A percentile compares a stretch with the other conserved stretches of the same genome.
Conservation (phyloP, 1,140 invertebrate species). For the Acromyrmex heyeri region DNA sequence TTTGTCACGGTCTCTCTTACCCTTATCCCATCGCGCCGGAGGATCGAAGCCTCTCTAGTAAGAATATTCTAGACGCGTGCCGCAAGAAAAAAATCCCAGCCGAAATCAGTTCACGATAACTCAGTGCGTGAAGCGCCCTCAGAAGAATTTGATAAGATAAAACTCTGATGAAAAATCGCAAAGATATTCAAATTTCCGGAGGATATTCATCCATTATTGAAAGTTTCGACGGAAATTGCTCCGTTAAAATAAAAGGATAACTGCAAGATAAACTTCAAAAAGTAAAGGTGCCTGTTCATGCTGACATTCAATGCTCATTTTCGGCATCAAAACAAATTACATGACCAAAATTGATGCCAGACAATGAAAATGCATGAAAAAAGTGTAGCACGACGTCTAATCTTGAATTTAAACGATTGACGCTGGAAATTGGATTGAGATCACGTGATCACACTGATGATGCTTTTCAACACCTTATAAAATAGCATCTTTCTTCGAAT, state of each 20-base stretch:
- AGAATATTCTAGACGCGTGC: slow-evolving; percentile 60
- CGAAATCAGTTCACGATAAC: slow-evolving; percentile 67
- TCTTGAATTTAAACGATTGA: too few relatives aligned
- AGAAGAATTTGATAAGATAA: not conserved
- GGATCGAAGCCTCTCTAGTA: slow-evolving; percentile 42
- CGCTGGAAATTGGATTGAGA: too few relatives aligned
- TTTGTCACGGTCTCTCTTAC: slow-evolving; percentile 78
- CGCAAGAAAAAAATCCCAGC: slow-evolving; percentile 38
- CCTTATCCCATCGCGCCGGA: slow-evolving; percentile 9
- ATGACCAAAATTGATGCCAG: too few relatives aligned
- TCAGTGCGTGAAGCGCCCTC: not conserved
- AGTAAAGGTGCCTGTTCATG: not conserved
- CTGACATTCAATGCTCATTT: too few relatives aligned
- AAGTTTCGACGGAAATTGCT: slow-evolving; percentile 15
- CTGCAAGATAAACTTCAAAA: slow-evolving; percentile 1
- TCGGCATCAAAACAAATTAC: too few relatives aligned
- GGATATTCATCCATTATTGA: slow-evolving; percentile 21
- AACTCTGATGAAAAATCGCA: not conserved
- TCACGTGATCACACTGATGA: too few relatives aligned
- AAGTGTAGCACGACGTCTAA: too few relatives aligned
- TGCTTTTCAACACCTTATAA: too few relatives aligned
- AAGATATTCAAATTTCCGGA: slow-evolving; percentile 17
- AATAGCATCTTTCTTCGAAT: not conserved
- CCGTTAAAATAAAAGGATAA: slow-evolving; percentile 3
- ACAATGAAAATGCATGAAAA: too few relatives aligned